Conservation (phyloP, 2,888 invertebrate species). For the Nymphalis c-album region DNA sequence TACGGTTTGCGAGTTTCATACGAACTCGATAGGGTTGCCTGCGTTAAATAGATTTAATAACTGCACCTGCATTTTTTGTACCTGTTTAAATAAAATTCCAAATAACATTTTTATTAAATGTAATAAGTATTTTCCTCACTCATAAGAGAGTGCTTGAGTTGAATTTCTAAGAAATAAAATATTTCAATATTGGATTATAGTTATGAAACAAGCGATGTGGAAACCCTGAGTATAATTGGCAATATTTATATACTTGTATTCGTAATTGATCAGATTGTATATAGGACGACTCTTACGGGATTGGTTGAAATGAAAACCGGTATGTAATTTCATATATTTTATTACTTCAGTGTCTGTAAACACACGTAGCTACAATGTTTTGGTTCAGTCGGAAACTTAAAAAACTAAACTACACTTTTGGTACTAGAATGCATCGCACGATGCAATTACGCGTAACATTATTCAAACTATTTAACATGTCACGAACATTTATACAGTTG, state of each 20-base stretch:
- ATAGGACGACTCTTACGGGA: constrained; percentile 21
- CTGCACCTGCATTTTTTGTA: neutral
- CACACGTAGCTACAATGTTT: constrained; percentile 68
- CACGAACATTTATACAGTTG: constrained; percentile 30
- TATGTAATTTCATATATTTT: constrained; percentile 46
- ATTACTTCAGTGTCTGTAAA: constrained; percentile 74
- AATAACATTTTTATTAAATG: too few species aligned
- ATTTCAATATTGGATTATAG: too few species aligned
- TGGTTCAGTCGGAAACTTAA: constrained; percentile 82
- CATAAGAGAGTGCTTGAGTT: too few species aligned
- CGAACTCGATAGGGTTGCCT: constrained; percentile 39
- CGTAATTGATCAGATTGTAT: constrained; percentile 26
- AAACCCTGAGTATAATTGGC: constrained; percentile 18
- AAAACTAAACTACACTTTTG: constrained; percentile 76
- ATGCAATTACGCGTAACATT: constrained; percentile 12
- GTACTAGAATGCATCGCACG: constrained; percentile 59
- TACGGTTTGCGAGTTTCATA: constrained; percentile 48
- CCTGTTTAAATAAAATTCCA: too few species aligned
- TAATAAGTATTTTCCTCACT: too few species aligned
- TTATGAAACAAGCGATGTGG: neutral
- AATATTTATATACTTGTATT: constrained; percentile 23
- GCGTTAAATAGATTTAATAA: neutral
- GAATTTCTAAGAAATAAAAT: too few species aligned
- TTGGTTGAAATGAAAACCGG: constrained; percentile 39
- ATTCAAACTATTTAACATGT: constrained; percentile 26